Conservation (phyloP, 2,888 invertebrate species). For the Apoda limacodes region DNA sequence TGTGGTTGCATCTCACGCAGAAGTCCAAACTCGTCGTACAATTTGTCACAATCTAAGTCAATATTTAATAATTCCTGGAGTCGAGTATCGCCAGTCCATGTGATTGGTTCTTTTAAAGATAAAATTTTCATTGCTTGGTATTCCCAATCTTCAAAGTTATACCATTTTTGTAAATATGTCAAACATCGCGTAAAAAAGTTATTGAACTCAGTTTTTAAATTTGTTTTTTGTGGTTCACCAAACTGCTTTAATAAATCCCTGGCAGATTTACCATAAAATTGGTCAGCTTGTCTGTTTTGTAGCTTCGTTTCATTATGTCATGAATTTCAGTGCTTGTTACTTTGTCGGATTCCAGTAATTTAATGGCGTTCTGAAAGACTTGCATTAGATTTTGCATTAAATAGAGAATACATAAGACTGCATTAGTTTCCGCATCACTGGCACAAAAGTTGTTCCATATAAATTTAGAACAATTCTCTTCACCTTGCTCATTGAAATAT, state of each 20-base stretch:
- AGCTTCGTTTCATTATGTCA: slow-evolving; percentile 15
- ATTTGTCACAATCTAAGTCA: no score
- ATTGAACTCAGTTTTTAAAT: slow-evolving; percentile 4
- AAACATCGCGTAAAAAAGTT: no score
- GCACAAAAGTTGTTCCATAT: slow-evolving; percentile 12
- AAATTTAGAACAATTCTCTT: slow-evolving; percentile 15
- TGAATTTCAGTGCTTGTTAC: slow-evolving; percentile 17
- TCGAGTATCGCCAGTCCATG: slow-evolving; percentile 8
- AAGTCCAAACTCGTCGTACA: no score
- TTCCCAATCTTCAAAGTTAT: slow-evolving; percentile 10
- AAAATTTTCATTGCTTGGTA: slow-evolving; percentile 11
- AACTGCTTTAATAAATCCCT: no score
- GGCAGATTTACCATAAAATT: no score
- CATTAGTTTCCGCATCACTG: slow-evolving; percentile 13
- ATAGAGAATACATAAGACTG: no score
- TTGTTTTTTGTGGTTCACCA: slow-evolving; percentile 14
- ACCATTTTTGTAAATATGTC: no score
- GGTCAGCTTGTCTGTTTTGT: no score
- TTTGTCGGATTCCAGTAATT: slow-evolving; percentile 13
- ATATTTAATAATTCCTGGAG: slow-evolving; percentile 11
- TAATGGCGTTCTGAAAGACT: slow-evolving; percentile 14
- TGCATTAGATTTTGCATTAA: slow-evolving; percentile 4
- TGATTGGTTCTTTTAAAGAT: slow-evolving; percentile 12
- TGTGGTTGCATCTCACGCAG: no score
- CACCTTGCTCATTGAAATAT: slow-evolving; percentile 12